Percentiles rank a stretch among this genome's conserved stretches.
Conservation (phyloP, 2,888 invertebrate genomes). For the Odontocerum albicorne region DNA sequence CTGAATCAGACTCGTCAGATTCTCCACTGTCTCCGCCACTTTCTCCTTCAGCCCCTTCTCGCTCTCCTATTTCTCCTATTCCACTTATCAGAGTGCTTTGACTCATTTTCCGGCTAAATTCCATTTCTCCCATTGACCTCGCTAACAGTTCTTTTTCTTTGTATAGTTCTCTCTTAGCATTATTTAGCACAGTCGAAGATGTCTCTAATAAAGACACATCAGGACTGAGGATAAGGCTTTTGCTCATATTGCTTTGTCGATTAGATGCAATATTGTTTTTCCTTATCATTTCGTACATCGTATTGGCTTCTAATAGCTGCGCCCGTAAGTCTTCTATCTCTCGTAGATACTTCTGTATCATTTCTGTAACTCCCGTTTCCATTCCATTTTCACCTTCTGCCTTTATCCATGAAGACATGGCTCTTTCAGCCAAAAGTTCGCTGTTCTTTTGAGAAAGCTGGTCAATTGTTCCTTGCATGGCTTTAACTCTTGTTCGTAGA, state of each 20-base stretch:
- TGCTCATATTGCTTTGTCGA: constrained; percentile 38
- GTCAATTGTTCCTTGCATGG: constrained; percentile 92
- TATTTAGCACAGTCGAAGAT: constrained; percentile 59
- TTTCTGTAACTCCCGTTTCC: constrained; percentile 58
- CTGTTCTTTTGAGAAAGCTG: constrained; percentile 81
- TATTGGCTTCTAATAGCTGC: constrained; percentile 85
- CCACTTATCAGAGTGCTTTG: constrained; percentile 39
- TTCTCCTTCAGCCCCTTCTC: constrained; percentile 58
- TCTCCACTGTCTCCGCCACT: constrained; percentile 60
- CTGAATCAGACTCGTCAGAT: constrained; percentile 61
- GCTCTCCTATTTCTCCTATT: constrained; percentile 30
- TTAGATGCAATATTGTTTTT: constrained; percentile 48
- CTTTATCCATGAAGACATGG: constrained; percentile 62
- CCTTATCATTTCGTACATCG: constrained; percentile 72
- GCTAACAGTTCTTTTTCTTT: constrained; percentile 59
- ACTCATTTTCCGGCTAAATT: constrained; percentile 52
- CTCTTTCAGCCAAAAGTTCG: constrained; percentile 78
- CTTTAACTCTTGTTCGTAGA: constrained; percentile 85
- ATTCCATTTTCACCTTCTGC: constrained; percentile 42
- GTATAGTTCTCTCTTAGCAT: constrained; percentile 80
- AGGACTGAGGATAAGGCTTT: constrained; percentile 40
- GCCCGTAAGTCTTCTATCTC: constrained; percentile 91
- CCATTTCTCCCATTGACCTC: constrained; percentile 56
- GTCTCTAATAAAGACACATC: constrained; percentile 48
- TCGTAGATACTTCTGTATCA: constrained; percentile 81